Evolutionary conservation across 2,113 vertebrate genomes (phyloP), one percentile per base, ranked within the genome.

Genomic region (Coreoperca whiteheadi): DNA sequence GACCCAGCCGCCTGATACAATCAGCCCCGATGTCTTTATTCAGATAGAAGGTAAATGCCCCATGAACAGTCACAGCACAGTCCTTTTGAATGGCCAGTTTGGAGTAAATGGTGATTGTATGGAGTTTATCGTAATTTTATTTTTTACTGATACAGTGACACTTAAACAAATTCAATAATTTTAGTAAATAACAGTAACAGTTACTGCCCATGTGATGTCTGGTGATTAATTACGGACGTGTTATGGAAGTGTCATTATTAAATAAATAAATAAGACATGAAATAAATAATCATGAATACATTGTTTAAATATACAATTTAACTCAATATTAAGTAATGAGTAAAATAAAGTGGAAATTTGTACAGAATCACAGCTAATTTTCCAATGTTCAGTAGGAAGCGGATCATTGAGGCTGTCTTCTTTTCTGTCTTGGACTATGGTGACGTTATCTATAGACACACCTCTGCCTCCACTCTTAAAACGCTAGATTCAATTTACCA

Each of bases 1-100:
- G 70, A 86, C 86, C 2, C 0, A 82, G 5, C 86, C 89, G 0
- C 60, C 69, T 0, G 28, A 82, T 1, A 50, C 78, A 3, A 64
- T 84, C 51, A 88, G 83, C 78, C 41, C 64, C 0, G 0, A 6
- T 0, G n/a, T 88, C 8, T 16, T 0, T 1, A 72, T 90, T 60
- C 0, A 50, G 3, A 60, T 86, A 15, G 0, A 8, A 77, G 68
- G 86, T 86, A 34, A 81, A 8, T 21, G 32, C 25, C 6, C 10
- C 8, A 20, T 56, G 25, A 48, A 65, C 15, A 1, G 14, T 6
- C 3, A 54, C 34, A 12, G 12, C 32, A 50, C 18, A 6, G 9
- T 9, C 8, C 8, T 3, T 51, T 32, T 10, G 4, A 28, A 48
- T 6, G 6, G 15, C 30, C 8, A 60, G 34, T 34, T 21, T 10